Evolutionary conservation across 2,113 vertebrate genomes (phyloP), one percentile per base, ranked within the genome.

Genomic region (Ceuthmochares aereus): DNA sequence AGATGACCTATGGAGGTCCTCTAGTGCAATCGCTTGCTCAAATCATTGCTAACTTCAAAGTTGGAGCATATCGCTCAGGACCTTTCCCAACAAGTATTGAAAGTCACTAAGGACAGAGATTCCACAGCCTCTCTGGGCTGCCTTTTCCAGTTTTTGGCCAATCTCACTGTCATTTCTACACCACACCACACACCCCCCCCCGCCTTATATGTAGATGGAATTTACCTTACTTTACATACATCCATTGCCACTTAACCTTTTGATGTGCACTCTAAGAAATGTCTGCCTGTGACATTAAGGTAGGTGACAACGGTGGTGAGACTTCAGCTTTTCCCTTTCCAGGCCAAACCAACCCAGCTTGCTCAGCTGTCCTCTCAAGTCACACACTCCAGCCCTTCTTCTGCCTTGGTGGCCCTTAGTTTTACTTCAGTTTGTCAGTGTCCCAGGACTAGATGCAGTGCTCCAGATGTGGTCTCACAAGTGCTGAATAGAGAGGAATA

Each of bases 381-480:
- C 92, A 96, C 32, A 6, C 81, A 92, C 76, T 81, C 12, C 47
- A 90, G 92, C 60, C 86, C 89, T 95, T 90, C 91, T 90, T 95
- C 94, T 5, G 17, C 94, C 68, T 78, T 93, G 94, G 93, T 95
- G 95, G 96, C 95, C 92, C 73, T 95, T 76, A 77, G 90, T 64
- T 84, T 95, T 87, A 82, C 90, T 83, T 90, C 51, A 54, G 82
- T 77, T 77, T 92, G 37, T 88, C 79, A 94, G 86, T 83, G 85
- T 93, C 82, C 59, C 83, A 92, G 52, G 84, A 86, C 30, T 92
- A 42, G 92, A 94, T 79, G 72, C 62, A 85, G 82, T 54, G 17
- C 73, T 95, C 93, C 93, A 97, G 93, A 95, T 95, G 96, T 77
- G 68, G 72, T 88, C 95, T 95, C 91, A 81, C 89, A 93, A 93